A percentile compares a stretch with the other conserved stretches of the same genome.
These are phyloP conservation scores for Exocentrus adspersus DNA, from an alignment of 2,888 invertebrate species.

Conservation along the genomic window DNA sequence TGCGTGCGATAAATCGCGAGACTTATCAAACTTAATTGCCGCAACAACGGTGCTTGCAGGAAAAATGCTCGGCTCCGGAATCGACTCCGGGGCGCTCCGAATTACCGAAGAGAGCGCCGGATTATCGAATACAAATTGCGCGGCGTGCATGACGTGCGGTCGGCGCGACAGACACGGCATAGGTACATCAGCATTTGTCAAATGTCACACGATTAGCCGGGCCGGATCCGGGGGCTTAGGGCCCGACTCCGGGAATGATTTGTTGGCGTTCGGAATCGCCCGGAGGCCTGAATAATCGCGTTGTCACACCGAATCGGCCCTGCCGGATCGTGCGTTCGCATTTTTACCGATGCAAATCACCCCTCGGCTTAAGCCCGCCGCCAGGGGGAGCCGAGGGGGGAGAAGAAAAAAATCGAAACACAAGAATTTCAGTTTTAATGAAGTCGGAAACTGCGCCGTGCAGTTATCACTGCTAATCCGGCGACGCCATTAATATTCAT, in stretches of 20 bases:
- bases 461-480: conserved; percentile 24
- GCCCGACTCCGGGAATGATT: conserved; percentile 60
- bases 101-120: too few species aligned
- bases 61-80: too few species aligned
- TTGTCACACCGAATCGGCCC: conserved; percentile 52
- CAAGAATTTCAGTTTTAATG: too few species aligned
- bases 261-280: conserved; percentile 51
- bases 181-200: conserved; percentile 45
- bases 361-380: not conserved
- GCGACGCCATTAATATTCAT: conserved; percentile 61
- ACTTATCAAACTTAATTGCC: not conserved
- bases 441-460: not conserved
- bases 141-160: conserved; percentile 4
- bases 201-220: conserved; percentile 41
- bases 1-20: conserved; percentile 15
- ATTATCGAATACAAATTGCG: not conserved
- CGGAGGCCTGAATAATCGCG: conserved; percentile 41
- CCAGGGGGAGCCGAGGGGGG: not conserved
- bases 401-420: too few species aligned
- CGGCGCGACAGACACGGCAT: conserved; percentile 25
- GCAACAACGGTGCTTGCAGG: not conserved
- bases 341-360: conserved; percentile 53
- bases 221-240: conserved; percentile 51
- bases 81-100: too few species aligned
- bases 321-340: conserved; percentile 51